Conservation (phyloP, 2,113 vertebrate species). For the Oncorhynchus masou region DNA sequence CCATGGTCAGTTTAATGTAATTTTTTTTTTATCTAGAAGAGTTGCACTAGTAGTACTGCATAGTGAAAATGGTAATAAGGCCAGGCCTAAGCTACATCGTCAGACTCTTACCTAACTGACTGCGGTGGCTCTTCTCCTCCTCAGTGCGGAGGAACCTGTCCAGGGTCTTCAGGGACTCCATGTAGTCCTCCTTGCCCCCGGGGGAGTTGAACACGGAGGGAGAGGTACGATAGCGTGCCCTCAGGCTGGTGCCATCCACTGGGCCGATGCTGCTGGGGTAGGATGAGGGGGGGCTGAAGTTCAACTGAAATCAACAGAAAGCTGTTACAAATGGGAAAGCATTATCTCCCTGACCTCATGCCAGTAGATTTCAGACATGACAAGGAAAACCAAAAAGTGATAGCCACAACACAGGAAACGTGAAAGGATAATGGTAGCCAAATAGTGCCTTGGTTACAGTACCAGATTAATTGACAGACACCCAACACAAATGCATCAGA, state of each 20-base stretch:
- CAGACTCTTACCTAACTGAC: slow-evolving; percentile 80
- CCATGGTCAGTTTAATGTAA: too few relatives aligned
- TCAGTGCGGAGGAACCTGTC: slow-evolving; percentile 83
- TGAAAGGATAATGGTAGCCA: too few relatives aligned
- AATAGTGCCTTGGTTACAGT: too few relatives aligned
- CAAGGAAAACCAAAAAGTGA: too few relatives aligned
- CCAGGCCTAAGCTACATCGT: neutral
- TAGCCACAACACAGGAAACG: too few relatives aligned
- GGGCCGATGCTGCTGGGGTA: slow-evolving; percentile 79
- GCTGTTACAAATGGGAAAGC: neutral
- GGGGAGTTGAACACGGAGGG: slow-evolving; percentile 86
- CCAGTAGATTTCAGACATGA: too few relatives aligned
- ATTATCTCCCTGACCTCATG: too few relatives aligned
- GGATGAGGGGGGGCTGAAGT: slow-evolving; percentile 73
- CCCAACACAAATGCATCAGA: too few relatives aligned
- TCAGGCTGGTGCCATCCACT: slow-evolving; percentile 75
- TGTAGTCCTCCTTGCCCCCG: slow-evolving; percentile 86
- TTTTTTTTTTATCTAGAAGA: too few relatives aligned
- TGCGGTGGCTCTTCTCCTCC: slow-evolving; percentile 89
- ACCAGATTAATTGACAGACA: too few relatives aligned
- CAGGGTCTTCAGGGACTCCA: slow-evolving; percentile 84
- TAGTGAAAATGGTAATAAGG: too few relatives aligned
- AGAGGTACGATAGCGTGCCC: slow-evolving; percentile 86
- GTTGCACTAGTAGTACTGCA: too few relatives aligned
- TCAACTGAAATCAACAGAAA: slow-evolving; percentile 65